A percentile compares a stretch with the other conserved stretches of the same genome.
Conservation (phyloP, 2,888 invertebrate genomes). For the Molanna angustata region DNA sequence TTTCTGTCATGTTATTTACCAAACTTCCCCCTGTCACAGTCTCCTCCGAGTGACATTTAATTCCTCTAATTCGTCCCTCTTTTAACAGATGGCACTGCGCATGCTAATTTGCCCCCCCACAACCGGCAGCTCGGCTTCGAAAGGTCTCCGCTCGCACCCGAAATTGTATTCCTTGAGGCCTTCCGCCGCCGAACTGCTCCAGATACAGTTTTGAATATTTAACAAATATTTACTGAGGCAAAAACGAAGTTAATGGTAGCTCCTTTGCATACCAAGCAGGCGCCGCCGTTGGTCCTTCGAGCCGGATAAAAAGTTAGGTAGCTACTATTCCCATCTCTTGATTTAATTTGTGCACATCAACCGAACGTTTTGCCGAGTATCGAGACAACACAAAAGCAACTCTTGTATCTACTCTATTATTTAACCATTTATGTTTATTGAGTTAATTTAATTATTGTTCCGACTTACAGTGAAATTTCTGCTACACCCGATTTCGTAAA, state of each 20-base stretch:
- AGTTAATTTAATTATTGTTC: too few relatives aligned
- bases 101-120: slow-evolving; percentile 21
- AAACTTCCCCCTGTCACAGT: slow-evolving; percentile 17
- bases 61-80: slow-evolving; percentile 30
- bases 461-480: too few relatives aligned
- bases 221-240: slow-evolving; percentile 29
- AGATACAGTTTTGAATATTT: slow-evolving; percentile 30
- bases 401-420: too few relatives aligned
- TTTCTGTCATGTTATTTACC: too few relatives aligned
- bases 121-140: background rate
- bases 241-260: slow-evolving; percentile 11
- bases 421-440: too few relatives aligned
- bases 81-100: slow-evolving; percentile 22
- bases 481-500: too few relatives aligned
- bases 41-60: slow-evolving; percentile 23
- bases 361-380: too few relatives aligned
- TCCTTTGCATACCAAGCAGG: slow-evolving; percentile 11
- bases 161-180: slow-evolving; percentile 1
- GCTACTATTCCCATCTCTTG: too few relatives aligned
- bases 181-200: background rate
- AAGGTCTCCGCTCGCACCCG: background rate
- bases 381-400: too few relatives aligned
- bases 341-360: too few relatives aligned
- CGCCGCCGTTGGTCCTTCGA: too few relatives aligned
- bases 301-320: too few relatives aligned